phyloP scores from a whole-genome alignment of 2,888 invertebrate genomes.

The Fissipunctia ypsillon region DNA sequence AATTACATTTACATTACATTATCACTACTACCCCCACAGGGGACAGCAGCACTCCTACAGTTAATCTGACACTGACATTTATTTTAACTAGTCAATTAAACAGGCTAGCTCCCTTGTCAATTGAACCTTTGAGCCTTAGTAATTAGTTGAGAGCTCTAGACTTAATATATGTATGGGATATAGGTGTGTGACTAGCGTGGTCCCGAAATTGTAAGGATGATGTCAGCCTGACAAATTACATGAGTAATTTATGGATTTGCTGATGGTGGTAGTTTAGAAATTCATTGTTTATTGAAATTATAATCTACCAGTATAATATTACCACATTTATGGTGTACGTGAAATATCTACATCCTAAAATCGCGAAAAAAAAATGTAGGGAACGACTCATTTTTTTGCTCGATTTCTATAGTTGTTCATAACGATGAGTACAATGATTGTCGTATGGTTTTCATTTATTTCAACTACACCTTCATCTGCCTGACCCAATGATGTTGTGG shows the following conservation, averaged over 20 bases:
- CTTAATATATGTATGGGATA: conserved; percentile 43
- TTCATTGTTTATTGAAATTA: background rate
- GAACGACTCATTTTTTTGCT: no score
- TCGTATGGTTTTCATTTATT: no score
- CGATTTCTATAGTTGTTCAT: no score
- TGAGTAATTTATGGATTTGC: conserved; percentile 11
- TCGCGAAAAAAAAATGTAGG: no score
- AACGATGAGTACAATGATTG: no score
- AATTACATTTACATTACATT: conserved; percentile 27
- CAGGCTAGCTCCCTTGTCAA: conserved; percentile 36
- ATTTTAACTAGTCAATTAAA: conserved; percentile 56
- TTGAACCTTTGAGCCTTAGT: conserved; percentile 41
- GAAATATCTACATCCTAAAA: background rate
- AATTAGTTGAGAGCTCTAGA: conserved; percentile 38
- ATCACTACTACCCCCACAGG: background rate
- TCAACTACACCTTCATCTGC: no score
- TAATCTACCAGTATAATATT: background rate
- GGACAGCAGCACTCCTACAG: conserved; percentile 9
- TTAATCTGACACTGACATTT: conserved; percentile 37
- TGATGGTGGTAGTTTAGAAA: background rate
- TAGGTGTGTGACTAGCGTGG: conserved; percentile 2
- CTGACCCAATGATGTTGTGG: no score
- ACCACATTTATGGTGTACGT: background rate
- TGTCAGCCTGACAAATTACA: conserved; percentile 15
- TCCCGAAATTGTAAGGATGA: conserved; percentile 12